Evolutionary conservation across 23 tunicate genomes (phyloP).

Genomic region (Diplosoma virens): DNA sequence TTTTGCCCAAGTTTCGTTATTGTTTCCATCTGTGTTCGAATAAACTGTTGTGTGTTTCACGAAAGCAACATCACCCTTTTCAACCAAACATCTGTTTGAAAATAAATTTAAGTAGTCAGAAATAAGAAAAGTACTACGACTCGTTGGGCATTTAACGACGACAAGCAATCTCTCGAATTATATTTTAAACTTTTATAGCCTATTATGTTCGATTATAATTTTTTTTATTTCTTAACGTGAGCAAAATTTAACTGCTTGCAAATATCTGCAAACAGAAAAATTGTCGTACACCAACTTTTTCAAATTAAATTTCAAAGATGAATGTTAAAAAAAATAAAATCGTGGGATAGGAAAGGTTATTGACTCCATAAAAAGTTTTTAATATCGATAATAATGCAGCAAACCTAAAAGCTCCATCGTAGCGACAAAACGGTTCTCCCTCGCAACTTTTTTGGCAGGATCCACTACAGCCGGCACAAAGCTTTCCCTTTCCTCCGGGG

Average conservation of each 20-base stretch:
- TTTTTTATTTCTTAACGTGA: too few relatives aligned
- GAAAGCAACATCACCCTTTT: conserved; percentile 58
- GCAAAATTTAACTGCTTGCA: too few relatives aligned
- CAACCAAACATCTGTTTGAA: conserved; percentile 38
- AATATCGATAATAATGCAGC: too few relatives aligned
- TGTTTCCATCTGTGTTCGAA: conserved; percentile 53
- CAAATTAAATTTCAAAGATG: too few relatives aligned
- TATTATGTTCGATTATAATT: too few relatives aligned
- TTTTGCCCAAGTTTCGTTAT: conserved; percentile 34
- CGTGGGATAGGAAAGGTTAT: too few relatives aligned
- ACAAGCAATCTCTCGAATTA: too few relatives aligned
- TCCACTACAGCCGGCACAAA: conserved; percentile 24
- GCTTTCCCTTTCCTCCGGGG: conserved; percentile 20
- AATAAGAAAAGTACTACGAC: not conserved
- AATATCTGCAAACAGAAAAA: too few relatives aligned
- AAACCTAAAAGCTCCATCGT: conserved; percentile 70
- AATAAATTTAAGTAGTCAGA: not conserved
- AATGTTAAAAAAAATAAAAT: too few relatives aligned
- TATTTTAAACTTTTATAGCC: too few relatives aligned
- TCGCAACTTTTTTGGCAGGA: conserved; percentile 17
- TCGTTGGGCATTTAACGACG: not conserved
- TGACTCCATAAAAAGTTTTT: too few relatives aligned
- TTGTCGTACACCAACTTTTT: too few relatives aligned
- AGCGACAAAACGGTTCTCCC: conserved; percentile 27
- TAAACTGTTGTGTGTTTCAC: conserved; percentile 60